Percentiles rank a stretch among this genome's conserved stretches.
phyloP scores from a whole-genome alignment of 2,113 vertebrate genomes.

The Geococcyx californianus region DNA sequence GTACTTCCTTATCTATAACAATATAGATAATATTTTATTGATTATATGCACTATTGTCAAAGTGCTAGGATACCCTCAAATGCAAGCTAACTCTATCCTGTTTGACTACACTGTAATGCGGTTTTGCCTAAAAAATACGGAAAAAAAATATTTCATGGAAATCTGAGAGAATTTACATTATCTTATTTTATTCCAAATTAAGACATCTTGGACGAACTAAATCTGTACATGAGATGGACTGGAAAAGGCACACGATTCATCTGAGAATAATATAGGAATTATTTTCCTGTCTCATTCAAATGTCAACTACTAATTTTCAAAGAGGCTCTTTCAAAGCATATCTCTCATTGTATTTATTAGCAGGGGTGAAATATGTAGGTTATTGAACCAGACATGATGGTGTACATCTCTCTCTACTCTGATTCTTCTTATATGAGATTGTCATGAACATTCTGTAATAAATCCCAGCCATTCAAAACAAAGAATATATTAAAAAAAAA shows the following conservation, averaged over 20 bases:
- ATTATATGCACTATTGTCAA: neutral
- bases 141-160: neutral
- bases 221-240: neutral
- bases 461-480: neutral
- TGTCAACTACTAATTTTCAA: neutral
- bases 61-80: neutral
- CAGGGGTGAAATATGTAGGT: neutral
- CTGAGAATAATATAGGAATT: neutral
- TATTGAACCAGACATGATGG: neutral
- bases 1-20: neutral
- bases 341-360: neutral
- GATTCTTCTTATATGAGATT: neutral
- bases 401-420: neutral
- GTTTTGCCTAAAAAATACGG: neutral
- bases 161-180: neutral
- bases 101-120: neutral
- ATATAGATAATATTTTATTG: neutral
- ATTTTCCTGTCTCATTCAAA: neutral
- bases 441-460: neutral
- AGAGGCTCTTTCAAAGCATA: neutral
- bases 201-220: neutral
- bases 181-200: neutral
- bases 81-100: neutral
- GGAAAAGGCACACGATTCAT: neutral
- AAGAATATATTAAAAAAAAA: neutral